Base-by-base conservation (phyloP, 2,797 vertebrate genomes). In the Gymnoscopelus braueri region DNA sequence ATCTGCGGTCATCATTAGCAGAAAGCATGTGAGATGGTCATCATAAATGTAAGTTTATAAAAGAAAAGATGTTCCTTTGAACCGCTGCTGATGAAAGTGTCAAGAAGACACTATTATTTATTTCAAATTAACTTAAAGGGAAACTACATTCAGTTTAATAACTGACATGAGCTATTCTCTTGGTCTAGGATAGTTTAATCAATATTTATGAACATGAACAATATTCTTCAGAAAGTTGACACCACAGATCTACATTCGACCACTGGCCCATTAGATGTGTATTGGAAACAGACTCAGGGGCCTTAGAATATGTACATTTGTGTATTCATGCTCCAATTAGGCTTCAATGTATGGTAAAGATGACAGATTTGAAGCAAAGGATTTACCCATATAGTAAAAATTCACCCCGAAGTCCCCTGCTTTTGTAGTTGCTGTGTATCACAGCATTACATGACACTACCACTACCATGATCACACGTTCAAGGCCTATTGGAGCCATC, bases 41-140 rank as follows among this genome's bases (percentile, higher is more conserved):
- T 65, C 7, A 48, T 5, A 60, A 15, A 24, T 11, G 47, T 26
- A 59, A 63, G 54, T 44, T 63, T 53, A 44, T 54, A 13, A 19
- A 5, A 56, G 54, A 56, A 29, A 56, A 56, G 10, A 23, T n/a
- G n/a, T 68, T 10, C 55, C 19, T 26, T 60, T 7, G n/a, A 64
- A 51, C 13, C 47, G 56, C 48, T 29, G 24, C 6, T 56, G 19
- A 23, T 10, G 3, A 24, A 56, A 24, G 19, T 56, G 23, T 19
- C 9, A 24, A 26, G 15, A 60, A 8, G n/a, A 47, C 58, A 44
- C 10, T 39, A 61, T 8, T 51, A 24, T 4, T 11, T n/a, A 32
- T 32, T 24, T n/a, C 51, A 14, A 51, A 63, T 26, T n/a, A 7
- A 29, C 8, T 32, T 23, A 49, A 19, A 15, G 14, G 24, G 26